phyloP scores from a whole-genome alignment of 2,888 invertebrate species.

The Aspidiotus destructor region DNA sequence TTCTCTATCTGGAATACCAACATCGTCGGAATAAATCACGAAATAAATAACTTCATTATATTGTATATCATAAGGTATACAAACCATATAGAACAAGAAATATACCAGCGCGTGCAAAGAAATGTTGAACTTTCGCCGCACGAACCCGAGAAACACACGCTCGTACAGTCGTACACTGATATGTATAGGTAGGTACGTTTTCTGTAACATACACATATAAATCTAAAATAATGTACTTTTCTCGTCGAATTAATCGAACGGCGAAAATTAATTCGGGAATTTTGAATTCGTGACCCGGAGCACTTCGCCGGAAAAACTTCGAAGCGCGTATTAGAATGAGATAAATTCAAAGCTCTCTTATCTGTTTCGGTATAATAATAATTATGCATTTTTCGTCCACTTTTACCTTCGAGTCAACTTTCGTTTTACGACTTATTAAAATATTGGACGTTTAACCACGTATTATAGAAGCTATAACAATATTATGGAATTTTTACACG shows the following conservation, averaged over 20 bases:
- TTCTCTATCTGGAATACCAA: no score
- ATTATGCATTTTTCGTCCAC: not conserved
- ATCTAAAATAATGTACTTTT: not conserved
- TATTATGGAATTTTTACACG: not conserved
- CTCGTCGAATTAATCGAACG: not conserved
- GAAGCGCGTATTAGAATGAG: conserved; percentile 10
- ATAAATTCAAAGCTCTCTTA: conserved; percentile 23
- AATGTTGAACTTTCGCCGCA: conserved; percentile 2
- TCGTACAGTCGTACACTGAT: not conserved
- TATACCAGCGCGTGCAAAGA: not conserved
- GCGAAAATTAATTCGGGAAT: not conserved
- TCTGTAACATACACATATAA: no score
- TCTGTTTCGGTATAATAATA: not conserved
- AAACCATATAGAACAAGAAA: not conserved
- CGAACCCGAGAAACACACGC: not conserved
- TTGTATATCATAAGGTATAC: not conserved
- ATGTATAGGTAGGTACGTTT: no score
- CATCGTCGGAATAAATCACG: not conserved
- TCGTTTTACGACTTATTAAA: conserved; percentile 26
- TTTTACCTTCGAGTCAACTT: conserved; percentile 26
- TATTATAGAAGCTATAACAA: no score
- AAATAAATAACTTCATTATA: not conserved
- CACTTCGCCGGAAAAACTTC: not conserved
- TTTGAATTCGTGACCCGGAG: not conserved
- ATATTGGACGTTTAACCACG: conserved; percentile 19